A percentile compares a stretch with the other conserved stretches of the same genome.
These are phyloP conservation scores for Prinia subflava DNA, from an alignment of 2,113 vertebrate species.

Conservation along the genomic window DNA sequence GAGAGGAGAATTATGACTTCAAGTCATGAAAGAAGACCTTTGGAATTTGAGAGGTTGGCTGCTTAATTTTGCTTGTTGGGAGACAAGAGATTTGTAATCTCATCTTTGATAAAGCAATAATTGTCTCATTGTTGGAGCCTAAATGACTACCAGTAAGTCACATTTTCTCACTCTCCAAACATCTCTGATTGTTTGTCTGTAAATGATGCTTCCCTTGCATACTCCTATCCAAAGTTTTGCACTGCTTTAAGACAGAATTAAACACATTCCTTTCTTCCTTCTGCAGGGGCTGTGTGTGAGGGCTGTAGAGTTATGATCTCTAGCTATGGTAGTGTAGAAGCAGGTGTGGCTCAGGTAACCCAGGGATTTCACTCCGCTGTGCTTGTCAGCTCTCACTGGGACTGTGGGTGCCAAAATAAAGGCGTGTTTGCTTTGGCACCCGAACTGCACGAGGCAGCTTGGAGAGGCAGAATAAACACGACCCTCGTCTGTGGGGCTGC, in stretches of 20 bases:
- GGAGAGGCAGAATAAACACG: background rate
- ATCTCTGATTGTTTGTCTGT: background rate
- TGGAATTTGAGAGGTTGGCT: background rate
- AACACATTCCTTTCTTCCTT: background rate
- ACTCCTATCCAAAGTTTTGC: background rate
- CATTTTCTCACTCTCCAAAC: background rate
- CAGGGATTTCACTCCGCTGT: background rate
- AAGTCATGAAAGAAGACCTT: background rate
- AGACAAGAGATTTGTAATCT: background rate
- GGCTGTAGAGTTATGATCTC: background rate
- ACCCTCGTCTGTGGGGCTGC: background rate
- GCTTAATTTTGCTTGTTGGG: background rate
- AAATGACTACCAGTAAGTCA: background rate
- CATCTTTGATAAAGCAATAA: background rate
- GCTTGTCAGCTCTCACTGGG: background rate
- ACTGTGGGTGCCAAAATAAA: background rate
- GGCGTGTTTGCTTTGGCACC: background rate
- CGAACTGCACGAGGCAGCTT: background rate
- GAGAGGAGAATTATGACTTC: background rate
- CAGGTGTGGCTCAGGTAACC: background rate
- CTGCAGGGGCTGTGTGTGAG: background rate
- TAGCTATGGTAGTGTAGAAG: background rate
- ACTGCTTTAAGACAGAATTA: background rate
- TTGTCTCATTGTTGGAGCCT: background rate
- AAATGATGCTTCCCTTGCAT: background rate